These are phyloP conservation scores for Oncorhynchus mykiss DNA, from an alignment of 2,113 vertebrate species.

Conservation along the genomic window DNA sequence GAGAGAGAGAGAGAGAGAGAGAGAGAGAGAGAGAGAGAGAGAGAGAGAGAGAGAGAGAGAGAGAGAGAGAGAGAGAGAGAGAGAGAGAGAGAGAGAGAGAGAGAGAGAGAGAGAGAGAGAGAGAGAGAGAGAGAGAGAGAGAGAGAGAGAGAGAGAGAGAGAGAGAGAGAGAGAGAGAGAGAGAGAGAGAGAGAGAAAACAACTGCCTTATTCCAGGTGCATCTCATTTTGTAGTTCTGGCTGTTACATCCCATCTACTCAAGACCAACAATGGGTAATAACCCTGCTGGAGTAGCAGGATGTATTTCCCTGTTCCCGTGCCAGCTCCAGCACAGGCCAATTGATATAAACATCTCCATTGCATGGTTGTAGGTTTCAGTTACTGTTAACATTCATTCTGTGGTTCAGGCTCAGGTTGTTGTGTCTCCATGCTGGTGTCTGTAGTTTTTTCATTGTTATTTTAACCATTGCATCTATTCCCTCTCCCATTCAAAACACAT, in stretches of 20 bases:
- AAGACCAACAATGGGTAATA: slow-evolving; percentile 41
- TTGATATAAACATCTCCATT: slow-evolving; percentile 53
- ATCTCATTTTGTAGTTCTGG: slow-evolving; percentile 49
- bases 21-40: slow-evolving; percentile 6
- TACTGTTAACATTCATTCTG: slow-evolving; percentile 44
- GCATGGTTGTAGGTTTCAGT: slow-evolving; percentile 48
- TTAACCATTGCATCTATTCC: slow-evolving; percentile 33
- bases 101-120: slow-evolving; percentile 1
- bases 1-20: background rate
- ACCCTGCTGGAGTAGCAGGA: slow-evolving; percentile 26
- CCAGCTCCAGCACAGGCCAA: slow-evolving; percentile 45
- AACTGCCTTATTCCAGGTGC: slow-evolving; percentile 44
- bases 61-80: slow-evolving; percentile 8
- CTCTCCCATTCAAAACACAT: background rate
- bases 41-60: background rate
- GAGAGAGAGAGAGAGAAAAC: slow-evolving; percentile 4
- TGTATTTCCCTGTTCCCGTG: slow-evolving; percentile 20
- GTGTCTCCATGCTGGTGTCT: slow-evolving; percentile 5
- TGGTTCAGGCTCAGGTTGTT: slow-evolving; percentile 30
- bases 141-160: slow-evolving; percentile 1
- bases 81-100: slow-evolving; percentile 3
- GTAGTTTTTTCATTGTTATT: slow-evolving; percentile 21
- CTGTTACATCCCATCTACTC: slow-evolving; percentile 43
- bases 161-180: background rate
- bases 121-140: slow-evolving; percentile 6